phyloP scores from a whole-genome alignment of 2,797 vertebrate genomes.

The Acipenser transmontanus region DNA sequence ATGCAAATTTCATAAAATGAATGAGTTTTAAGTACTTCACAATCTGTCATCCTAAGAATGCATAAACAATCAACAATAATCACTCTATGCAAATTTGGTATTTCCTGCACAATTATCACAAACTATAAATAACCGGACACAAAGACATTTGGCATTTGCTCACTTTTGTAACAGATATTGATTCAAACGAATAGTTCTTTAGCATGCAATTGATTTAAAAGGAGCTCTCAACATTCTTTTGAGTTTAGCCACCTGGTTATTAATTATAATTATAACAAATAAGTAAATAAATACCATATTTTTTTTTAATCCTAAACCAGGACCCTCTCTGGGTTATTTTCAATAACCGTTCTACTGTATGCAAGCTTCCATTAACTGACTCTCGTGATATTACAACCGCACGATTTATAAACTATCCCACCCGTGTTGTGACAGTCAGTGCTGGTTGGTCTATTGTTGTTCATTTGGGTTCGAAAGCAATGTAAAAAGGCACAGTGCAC shows the following conservation, averaged over 20 bases:
- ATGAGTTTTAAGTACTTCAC: constrained; percentile 99
- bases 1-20: constrained; percentile 99
- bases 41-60: constrained; percentile 92
- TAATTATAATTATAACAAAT: too few relatives aligned
- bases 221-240: constrained; percentile 26
- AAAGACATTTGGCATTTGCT: constrained; percentile 96
- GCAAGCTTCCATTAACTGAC: too few relatives aligned
- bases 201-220: constrained; percentile 76
- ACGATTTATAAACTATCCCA: too few relatives aligned
- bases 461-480: too few relatives aligned
- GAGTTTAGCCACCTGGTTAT: neutral
- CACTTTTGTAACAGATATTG: constrained; percentile 60
- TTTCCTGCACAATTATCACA: constrained; percentile 94
- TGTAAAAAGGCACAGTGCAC: too few relatives aligned
- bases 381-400: too few relatives aligned
- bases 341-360: too few relatives aligned
- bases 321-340: too few relatives aligned
- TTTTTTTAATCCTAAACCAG: too few relatives aligned
- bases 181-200: constrained; percentile 74
- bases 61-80: constrained; percentile 99
- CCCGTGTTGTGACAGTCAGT: too few relatives aligned
- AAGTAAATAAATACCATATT: too few relatives aligned
- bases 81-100: constrained; percentile 99
- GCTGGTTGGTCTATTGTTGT: too few relatives aligned
- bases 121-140: constrained; percentile 94